Evolutionary conservation across 2,888 invertebrate species (phyloP).

Genomic region (Hecatera dysodea): DNA sequence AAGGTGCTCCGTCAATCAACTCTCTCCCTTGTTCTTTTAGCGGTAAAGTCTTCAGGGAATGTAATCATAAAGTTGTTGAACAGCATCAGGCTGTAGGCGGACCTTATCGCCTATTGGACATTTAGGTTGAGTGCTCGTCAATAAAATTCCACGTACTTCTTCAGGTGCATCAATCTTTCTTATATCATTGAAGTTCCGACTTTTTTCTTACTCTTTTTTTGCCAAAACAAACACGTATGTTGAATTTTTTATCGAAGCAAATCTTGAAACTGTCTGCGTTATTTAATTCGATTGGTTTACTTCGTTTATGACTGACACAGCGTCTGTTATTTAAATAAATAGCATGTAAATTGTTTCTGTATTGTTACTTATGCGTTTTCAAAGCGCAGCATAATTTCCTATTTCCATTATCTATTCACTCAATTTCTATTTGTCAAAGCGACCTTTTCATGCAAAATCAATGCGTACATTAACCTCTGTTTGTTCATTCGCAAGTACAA

Average conservation of each 20-base stretch:
- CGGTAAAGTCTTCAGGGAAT: conserved; percentile 59
- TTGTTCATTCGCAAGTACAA: conserved; percentile 67
- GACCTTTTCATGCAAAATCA: conserved; percentile 64
- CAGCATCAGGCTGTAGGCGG: conserved; percentile 77
- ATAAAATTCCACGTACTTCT: conserved; percentile 61
- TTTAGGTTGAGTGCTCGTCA: conserved; percentile 83
- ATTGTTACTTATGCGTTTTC: conserved; percentile 10
- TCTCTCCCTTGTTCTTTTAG: conserved; percentile 67
- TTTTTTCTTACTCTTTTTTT: conserved; percentile 36
- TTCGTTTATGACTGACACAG: conserved; percentile 6
- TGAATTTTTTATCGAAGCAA: conserved; percentile 28
- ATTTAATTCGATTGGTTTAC: conserved; percentile 24
- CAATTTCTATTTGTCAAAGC: conserved; percentile 55
- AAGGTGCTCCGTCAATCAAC: conserved; percentile 55
- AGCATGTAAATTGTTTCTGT: conserved; percentile 12
- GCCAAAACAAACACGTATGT: conserved; percentile 7
- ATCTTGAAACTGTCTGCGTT: conserved; percentile 7
- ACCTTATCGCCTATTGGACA: conserved; percentile 82
- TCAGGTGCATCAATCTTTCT: conserved; percentile 66
- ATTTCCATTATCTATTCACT: conserved; percentile 35
- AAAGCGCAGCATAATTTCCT: conserved; percentile 45
- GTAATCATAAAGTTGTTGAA: conserved; percentile 48
- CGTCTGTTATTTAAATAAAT: conserved; percentile 24
- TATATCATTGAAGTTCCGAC: conserved; percentile 47
- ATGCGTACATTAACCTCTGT: conserved; percentile 67